Conservation (phyloP, 1,140 invertebrate genomes). For the Propsilocerus akamusi region DNA sequence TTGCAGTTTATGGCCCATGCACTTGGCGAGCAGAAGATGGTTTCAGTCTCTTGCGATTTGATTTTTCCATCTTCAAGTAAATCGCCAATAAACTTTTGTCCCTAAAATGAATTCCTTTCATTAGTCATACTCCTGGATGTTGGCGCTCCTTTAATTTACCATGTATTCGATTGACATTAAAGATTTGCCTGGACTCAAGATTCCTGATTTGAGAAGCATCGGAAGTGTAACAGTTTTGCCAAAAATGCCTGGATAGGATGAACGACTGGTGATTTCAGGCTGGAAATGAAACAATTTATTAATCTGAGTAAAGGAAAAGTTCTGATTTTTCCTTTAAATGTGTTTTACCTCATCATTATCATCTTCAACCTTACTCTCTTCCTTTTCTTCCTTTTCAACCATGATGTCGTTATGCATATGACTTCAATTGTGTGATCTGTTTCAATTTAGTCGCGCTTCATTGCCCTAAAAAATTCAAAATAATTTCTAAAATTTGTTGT, state of each 20-base stretch:
- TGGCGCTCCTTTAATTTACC: conserved; percentile 28
- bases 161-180: conserved; percentile 77
- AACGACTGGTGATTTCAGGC: background rate
- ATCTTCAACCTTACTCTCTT: background rate
- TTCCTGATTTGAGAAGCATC: conserved; percentile 60
- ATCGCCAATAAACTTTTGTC: conserved; percentile 77
- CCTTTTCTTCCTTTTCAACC: background rate
- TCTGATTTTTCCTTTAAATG: background rate
- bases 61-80: conserved; percentile 73
- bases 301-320: background rate
- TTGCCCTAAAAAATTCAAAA: no score
- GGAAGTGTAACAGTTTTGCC: conserved; percentile 65
- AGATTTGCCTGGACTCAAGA: conserved; percentile 60
- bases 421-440: no score
- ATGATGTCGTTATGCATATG: no score
- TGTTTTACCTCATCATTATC: conserved; percentile 1
- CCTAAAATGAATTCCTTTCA: conserved; percentile 27
- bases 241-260: conserved; percentile 22
- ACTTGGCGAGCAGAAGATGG: conserved; percentile 75
- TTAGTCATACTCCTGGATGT: background rate
- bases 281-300: background rate
- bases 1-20: conserved; percentile 87
- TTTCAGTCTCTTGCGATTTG: conserved; percentile 68
- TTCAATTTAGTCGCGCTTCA: no score
- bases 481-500: no score